Evolutionary conservation across 2,797 vertebrate species (phyloP), one percentile per base, ranked within the genome.

Genomic region (Sarcophilus harrisii): DNA sequence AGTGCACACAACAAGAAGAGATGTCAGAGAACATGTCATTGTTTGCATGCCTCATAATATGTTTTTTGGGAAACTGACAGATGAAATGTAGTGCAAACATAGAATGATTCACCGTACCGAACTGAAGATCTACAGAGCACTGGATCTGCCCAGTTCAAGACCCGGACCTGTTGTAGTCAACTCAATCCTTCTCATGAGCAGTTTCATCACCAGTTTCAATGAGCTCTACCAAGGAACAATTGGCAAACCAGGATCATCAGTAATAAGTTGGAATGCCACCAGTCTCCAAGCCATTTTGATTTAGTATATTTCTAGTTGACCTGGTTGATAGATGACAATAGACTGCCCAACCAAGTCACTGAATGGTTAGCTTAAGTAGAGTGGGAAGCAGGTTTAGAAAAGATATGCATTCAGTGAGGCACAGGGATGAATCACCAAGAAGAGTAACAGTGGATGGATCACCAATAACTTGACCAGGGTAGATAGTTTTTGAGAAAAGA

Each of bases 401-500:
- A 92, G 52, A 91, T 52, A 57, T 52, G 27, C 60, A 38, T 58
- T 45, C 93, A 24, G 12, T 18, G 52, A 89, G 30, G 5, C 38
- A 66, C 0, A 59, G 90, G 55, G 32, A 13, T 49, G 57, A 90
- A 90, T 90, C 62, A 90, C 57, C 94, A 58, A 91, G 90, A 91
- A 49, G 57, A 90, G 60, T 81, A 58, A 59, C 49, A 87, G 55
- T 92, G 49, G 57, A 57, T 91, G 45, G 73, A 54, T 54, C 57
- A 11, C 29, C 18, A 90, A 60, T 27, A 87, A 30, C 91, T 60
- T 92, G 30, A 81, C 38, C 62, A 3, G 55, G 49, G 2, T 60
- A 81, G 92, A 27, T 18, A 95, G 90, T 92, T 95, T 93, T 90
- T 81, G 90, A 93, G 58, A 93, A 24, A 29, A 96, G 90, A 97